Conservation (phyloP, 2,113 vertebrate genomes). For the Chloroceryle aenea region DNA sequence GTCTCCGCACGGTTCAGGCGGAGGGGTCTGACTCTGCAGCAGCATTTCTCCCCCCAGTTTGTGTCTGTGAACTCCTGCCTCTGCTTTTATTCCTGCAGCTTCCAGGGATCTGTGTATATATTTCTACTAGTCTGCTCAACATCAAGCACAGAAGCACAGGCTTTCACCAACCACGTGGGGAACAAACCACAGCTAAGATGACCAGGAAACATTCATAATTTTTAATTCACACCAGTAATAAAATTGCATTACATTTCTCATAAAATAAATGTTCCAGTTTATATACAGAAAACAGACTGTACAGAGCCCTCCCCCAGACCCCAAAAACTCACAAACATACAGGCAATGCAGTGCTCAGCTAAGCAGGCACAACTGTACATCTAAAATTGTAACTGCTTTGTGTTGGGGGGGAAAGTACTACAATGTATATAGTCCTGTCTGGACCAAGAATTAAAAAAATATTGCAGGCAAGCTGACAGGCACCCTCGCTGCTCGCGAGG, state of each 20-base stretch:
- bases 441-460: constrained; percentile 91
- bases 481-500: constrained; percentile 80
- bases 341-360: constrained; percentile 94
- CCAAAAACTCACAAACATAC: constrained; percentile 93
- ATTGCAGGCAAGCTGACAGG: constrained; percentile 92
- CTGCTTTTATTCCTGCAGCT: background rate
- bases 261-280: constrained; percentile 99
- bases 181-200: constrained; percentile 63
- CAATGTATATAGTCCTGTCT: constrained; percentile 88
- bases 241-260: constrained; percentile 99
- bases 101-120: background rate
- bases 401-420: constrained; percentile 86
- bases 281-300: constrained; percentile 99
- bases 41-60: background rate
- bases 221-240: constrained; percentile 99
- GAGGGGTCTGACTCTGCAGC: background rate
- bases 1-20: fast-evolving
- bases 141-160: background rate
- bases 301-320: constrained; percentile 93
- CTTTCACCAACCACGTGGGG: background rate
- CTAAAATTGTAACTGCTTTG: constrained; percentile 93
- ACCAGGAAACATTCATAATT: constrained; percentile 87
- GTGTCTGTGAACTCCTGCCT: background rate
- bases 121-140: background rate
- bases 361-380: constrained; percentile 95